Conservation (phyloP, 2,113 vertebrate genomes). For the Oryzias woworae region DNA sequence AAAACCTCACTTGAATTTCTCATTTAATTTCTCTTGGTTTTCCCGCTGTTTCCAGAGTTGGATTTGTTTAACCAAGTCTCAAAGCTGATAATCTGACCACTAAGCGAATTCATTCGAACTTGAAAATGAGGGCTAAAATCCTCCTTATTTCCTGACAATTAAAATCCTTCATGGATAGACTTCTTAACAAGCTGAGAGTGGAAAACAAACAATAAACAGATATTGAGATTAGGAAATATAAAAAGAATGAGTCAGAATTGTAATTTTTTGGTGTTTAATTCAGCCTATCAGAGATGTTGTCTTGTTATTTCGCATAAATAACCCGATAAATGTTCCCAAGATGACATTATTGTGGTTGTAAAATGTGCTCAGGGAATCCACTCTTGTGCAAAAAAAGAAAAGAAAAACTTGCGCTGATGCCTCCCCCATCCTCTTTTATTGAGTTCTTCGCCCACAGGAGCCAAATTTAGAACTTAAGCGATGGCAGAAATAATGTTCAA, state of each 20-base stretch:
- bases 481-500: conserved; percentile 62
- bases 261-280: conserved; percentile 57
- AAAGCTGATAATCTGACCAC: conserved; percentile 56
- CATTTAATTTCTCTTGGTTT: neutral
- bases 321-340: conserved; percentile 66
- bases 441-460: conserved; percentile 56
- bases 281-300: conserved; percentile 58
- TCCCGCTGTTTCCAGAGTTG: conserved; percentile 24
- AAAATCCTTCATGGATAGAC: conserved; percentile 22
- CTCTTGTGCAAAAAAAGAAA: conserved; percentile 40
- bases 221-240: conserved; percentile 25
- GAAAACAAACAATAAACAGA: conserved; percentile 22
- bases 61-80: conserved; percentile 37
- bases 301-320: conserved; percentile 70
- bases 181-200: conserved; percentile 27
- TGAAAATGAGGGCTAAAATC: conserved; percentile 10
- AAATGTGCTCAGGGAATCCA: conserved; percentile 64
- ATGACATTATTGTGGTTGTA: conserved; percentile 68
- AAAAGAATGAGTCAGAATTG: conserved; percentile 25
- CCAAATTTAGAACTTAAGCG: conserved; percentile 58
- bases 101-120: conserved; percentile 31
- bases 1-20: neutral
- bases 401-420: conserved; percentile 30
- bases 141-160: conserved; percentile 6
- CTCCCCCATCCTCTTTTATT: conserved; percentile 55